Evolutionary conservation across 1,140 invertebrate genomes (phyloP), one percentile per base, ranked within the genome.

Genomic region (Apis dorsata): DNA sequence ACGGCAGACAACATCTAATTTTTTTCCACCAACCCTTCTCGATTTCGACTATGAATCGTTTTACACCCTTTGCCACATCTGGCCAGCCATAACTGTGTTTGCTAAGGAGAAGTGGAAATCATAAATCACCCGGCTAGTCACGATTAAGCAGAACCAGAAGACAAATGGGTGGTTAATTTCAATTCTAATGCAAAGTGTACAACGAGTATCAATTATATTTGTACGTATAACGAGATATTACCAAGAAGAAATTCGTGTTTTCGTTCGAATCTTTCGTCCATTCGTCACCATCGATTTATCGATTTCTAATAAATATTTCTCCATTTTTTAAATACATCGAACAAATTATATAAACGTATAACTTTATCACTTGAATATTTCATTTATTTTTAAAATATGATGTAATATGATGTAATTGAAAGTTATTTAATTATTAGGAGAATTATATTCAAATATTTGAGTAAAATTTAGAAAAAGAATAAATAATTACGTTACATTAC

Each of bases 91-190:
- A 85, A 80, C 77, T 75, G 81, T 78, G 81, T 82, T 87, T 84
- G 82, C 79, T 60, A 70, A 68, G 72, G 60, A 84, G 82, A 86
- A 83, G 73, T 81, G 81, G 79, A 74, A 84, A 87, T 77, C 86
- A 90, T 91, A 90, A 91, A 91, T 91, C 89, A 91, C 81, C 76
- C 65, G 60, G 77, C 84, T 80, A 79, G 84, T 89, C 88, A 84
- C 84, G 89, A 89, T 91, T 91, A 90, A 90, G 81, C 88, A 73
- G 73, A 87, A 87, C 82, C 72, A 75, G 79, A 86, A 90, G 88
- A 91, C 90, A 87, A 91, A 91, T 89, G 89, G 84, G 72, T 90
- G 84, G 88, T 89, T 91, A 91, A 90, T 90, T 90, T 90, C 89
- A 86, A 87, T 89, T 89, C 87, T 89, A 86, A 87, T 86, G 83